Base-by-base conservation (phyloP, 2,797 vertebrate species). In the Ptychobarbus kaznakovi region DNA sequence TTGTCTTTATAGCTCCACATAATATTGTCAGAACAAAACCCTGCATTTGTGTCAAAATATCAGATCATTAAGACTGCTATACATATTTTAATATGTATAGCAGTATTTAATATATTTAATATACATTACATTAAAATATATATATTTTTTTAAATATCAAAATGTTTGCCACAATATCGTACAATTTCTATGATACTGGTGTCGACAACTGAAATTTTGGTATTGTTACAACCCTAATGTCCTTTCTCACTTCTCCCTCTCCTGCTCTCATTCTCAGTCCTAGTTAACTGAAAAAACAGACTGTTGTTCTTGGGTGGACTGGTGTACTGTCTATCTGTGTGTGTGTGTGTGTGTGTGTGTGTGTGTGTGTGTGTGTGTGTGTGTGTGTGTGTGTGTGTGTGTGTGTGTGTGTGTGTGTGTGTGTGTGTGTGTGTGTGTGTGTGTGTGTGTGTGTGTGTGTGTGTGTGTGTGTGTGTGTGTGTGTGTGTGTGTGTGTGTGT, bases 261-360 rank as follows among this genome's bases (percentile, higher is more conserved):
- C 35, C 73, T 46, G n/a, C 44, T 56, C 40, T 46, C 15, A 22
- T 38, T 63, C 75, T 68, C 22, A 46, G 15, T 56, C 66, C 65
- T 20, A 49, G 56, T 83, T 84, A 90, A 89, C 63, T 68, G 79
- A 35, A 87, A 86, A 88, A 89, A 82, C 90, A 91, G 90, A 91
- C 79, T 90, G 87, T 90, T 91, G 77, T 90, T 90, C 84, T 90
- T 89, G 86, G 87, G 79, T 86, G 78, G 49, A 78, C 42, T 72
- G 56, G 32, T 84, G 58, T 35, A 3, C 58, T 44, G 53, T 70
- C 53, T 75, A 56, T 83, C 56, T 63, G 7, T 65, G 13, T 65
- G 61, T 63, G 32, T 77, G 38, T 61, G 58, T 61, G 56, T 63
- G 58, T 63, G 61, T 66, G 25, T 32, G 63, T 85, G 4, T 56